Base-by-base conservation (phyloP, 2,113 vertebrate species). In the Pongo abelii region DNA sequence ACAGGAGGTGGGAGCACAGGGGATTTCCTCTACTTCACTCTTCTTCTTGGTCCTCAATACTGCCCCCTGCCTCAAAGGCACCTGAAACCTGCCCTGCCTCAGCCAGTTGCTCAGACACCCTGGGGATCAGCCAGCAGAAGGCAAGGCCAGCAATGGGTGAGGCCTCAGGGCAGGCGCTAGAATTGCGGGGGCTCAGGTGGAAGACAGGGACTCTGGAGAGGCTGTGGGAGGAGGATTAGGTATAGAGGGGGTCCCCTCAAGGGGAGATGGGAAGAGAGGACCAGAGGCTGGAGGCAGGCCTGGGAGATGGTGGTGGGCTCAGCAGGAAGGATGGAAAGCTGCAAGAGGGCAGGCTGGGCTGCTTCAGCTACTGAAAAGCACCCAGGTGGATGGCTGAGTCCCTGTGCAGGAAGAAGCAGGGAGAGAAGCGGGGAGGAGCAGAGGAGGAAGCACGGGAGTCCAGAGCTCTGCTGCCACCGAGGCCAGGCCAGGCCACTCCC, bases 61-160 rank as follows among this genome's bases (percentile, higher is more conserved):
- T 78, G 61, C 46, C 79, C 55, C 30, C 74, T 43, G 70, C 86
- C 91, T 74, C 17, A 84, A 67, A 90, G 83, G 67, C 32, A 86
- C 50, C 74, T 84, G 30, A 22, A 64, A 55, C 50, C 4, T 4
- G 23, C 48, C 81, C 72, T n/a, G 74, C 85, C 89, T 78, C 13
- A 78, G 52, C 75, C 72, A 85, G 89, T 88, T 92, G 67, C 97
- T 97, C 81, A 40, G 67, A 89, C 16, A 23, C 57, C 25, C 50
- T 27, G 25, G 30, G 78, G 70, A 61, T 78, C 92, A 93, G 95
- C 74, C 75, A 85, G 78, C 84, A 86, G 57, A 69, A 61, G 81
- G 87, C 4, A 78, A 94, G 59, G 77, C 59, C 84, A 43, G 46
- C 0, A 1, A 32, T 67, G 72, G 70, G 83, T 17, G n/a, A 46